phyloP scores from a whole-genome alignment of 2,797 vertebrate species.

The Leucoraja ocellata region DNA sequence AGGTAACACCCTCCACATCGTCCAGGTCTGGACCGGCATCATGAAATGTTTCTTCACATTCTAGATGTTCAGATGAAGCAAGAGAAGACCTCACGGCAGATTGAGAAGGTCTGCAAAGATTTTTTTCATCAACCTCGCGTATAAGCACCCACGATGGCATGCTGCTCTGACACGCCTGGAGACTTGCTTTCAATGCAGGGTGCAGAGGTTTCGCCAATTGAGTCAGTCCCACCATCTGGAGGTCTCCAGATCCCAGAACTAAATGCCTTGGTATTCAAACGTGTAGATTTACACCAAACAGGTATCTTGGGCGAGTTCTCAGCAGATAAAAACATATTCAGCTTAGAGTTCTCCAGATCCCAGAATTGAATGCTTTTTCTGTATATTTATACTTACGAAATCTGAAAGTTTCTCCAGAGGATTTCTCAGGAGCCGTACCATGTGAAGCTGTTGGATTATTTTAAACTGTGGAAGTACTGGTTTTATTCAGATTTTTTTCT shows the following conservation, averaged over 20 bases:
- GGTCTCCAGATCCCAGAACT: constrained; percentile 19
- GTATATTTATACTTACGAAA: too few species aligned
- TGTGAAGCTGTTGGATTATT: too few species aligned
- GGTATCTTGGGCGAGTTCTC: neutral
- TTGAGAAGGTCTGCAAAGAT: neutral
- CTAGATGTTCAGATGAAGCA: constrained; percentile 6
- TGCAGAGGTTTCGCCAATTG: neutral
- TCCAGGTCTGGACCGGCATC: constrained; percentile 84
- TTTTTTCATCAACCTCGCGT: neutral
- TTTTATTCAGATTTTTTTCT: too few species aligned
- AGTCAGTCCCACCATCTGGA: neutral
- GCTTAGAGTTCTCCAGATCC: neutral
- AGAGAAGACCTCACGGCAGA: constrained; percentile 41
- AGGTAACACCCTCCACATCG: constrained; percentile 90
- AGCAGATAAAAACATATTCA: neutral
- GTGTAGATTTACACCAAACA: neutral
- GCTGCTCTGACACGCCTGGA: neutral
- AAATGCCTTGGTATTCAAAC: neutral
- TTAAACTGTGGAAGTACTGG: too few species aligned
- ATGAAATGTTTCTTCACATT: constrained; percentile 49
- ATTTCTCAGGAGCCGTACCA: too few species aligned
- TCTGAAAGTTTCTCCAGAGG: too few species aligned
- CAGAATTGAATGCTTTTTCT: neutral
- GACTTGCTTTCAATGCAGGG: neutral
- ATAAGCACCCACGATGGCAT: neutral